Evolutionary conservation across 1,140 invertebrate genomes (phyloP), one percentile per base, ranked within the genome.

Genomic region (Doryteuthis pealeii): DNA sequence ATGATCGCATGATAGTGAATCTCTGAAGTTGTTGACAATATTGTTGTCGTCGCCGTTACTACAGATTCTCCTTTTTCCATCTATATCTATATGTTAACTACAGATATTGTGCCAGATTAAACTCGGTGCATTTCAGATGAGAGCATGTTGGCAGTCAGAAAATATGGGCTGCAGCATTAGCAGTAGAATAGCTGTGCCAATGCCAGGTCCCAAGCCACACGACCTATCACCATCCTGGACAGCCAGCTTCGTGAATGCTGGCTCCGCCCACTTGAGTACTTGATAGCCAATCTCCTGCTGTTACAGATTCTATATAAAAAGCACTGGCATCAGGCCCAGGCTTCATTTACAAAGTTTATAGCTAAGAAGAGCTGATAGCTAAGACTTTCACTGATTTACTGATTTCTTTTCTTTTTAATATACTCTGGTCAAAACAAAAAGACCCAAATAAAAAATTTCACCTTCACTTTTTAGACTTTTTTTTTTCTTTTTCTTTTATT

Each of bases 131-230:
- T 32, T 68, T 68, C 66, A 30, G 26, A 68, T 68, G 26, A 68
- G 66, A 68, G 32, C 66, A 68, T 68, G 31, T 68, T 68, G 66
- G 10, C 10, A 58, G 26, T 58, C 54, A 58, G 54, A 58, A 58
- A 58, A 28, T 58, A 15, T 58, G 54, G 54, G 54, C 54, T n/a
- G 54, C 54, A 58, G 54, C 18, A 58, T 22, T 28, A 58, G 54
- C 54, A 58, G 54, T 28, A 10, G 54, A 40, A 40, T 28, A 5
- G 54, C 54, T n/a, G 54, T 28, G 26, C 22, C 54, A 58, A 58
- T 58, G 54, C 66, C 18, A 68, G 66, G 66, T 68, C 66, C 66
- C 66, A 68, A 68, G 66, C 66, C 66, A 68, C 66, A 30, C 66
- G 66, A 68, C 66, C 66, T 68, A 68, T 68, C 66, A 68, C 32